Evolutionary conservation across 64 coral and sea anemone species (phyloP).

Genomic region (Pocillopora verrucosa): DNA sequence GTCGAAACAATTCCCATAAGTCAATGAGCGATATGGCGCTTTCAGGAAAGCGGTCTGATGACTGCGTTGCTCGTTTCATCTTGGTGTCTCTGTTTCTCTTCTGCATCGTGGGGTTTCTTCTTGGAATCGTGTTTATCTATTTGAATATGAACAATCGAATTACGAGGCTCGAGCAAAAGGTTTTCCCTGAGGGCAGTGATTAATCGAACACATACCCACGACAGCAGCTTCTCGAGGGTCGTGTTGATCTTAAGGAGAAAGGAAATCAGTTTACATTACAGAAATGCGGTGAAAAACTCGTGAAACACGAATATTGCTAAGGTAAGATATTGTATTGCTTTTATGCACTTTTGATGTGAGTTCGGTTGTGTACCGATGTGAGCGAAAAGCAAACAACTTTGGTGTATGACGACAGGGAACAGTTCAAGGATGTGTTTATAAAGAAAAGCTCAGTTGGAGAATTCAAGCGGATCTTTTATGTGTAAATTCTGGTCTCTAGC

Average conservation of each 20-base stretch:
- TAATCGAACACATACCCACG: background rate
- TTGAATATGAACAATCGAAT: background rate
- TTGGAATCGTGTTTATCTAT: constrained; percentile 28
- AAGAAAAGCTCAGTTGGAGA: background rate
- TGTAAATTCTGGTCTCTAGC: background rate
- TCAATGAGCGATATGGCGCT: background rate
- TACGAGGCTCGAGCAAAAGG: background rate
- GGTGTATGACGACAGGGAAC: no score
- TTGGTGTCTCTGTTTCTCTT: background rate
- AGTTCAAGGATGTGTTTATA: no score
- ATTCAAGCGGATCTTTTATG: background rate
- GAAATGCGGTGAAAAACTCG: background rate
- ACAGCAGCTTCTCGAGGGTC: background rate
- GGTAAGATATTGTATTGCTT: no score
- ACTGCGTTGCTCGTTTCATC: background rate
- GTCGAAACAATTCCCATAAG: background rate
- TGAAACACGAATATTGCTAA: no score
- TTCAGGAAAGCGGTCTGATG: background rate
- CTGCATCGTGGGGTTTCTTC: background rate
- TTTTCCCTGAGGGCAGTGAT: background rate
- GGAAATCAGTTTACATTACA: background rate
- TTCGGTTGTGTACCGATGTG: no score
- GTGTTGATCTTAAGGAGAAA: background rate
- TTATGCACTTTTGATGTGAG: no score
- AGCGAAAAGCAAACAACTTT: no score